Base-by-base conservation (phyloP, 2,888 invertebrate species). In the Cylloceria caligata region DNA sequence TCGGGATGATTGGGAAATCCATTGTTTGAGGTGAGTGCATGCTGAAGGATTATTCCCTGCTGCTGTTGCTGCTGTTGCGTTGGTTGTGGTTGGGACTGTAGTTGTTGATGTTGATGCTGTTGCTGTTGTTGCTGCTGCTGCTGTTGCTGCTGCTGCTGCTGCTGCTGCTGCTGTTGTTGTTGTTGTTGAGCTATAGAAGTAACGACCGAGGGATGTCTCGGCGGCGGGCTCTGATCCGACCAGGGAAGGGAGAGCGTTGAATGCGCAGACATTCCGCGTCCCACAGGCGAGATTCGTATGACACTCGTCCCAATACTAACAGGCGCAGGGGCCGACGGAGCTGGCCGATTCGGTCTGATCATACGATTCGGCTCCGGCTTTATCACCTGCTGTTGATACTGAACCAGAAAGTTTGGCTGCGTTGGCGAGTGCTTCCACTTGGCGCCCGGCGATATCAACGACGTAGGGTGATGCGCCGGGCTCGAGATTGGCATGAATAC, bases 401-500 rank as follows among this genome's bases (percentile, higher is more conserved):
- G 94, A 91, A 87, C 88, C 83, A 90, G 88, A 93, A 93, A 93
- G 89, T 93, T 93, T 86, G 93, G 88, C 90, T 94, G 92, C 85
- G 93, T 91, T 88, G 92, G 90, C 85, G 93, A 91, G 87, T 92
- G 91, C 78, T 92, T 93, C 93, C 93, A 92, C 82, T 93, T 92
- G 36, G 90, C 88, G 74, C 91, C 89, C 36, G 91, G 90, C 13
- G 92, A 91, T 80, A 91, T 89, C 75, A 92, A 78, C 13, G 91
- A 90, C 13, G 87, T 80, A 49, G 91, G 84, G 62, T 93, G 93
- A 85, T 94, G 95, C 88, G 95, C 95, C 83, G 95, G 95, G 87
- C 95, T 96, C 27, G 95, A 95, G 88, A 98, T 98, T 36, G 99
- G 98, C 94, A 98, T 97, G 93, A 98, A 98, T 86, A 98, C 96